A percentile compares a stretch with the other conserved stretches of the same genome.
These are phyloP conservation scores for Euura lappo DNA, from an alignment of 1,140 invertebrate species.

Conservation along the genomic window DNA sequence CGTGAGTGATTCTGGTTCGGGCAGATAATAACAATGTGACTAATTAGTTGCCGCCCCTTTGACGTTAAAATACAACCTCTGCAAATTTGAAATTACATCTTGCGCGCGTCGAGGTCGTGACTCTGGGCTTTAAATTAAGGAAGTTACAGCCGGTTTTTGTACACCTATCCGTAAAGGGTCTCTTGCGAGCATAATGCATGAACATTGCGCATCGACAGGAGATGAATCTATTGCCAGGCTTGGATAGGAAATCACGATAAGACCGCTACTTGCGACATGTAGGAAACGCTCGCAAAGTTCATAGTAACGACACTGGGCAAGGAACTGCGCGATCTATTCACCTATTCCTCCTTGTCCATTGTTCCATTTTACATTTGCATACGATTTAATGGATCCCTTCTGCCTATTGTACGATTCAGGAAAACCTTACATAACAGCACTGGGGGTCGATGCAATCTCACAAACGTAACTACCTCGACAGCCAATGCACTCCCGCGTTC, in stretches of 20 bases:
- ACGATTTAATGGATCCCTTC: slow-evolving; percentile 47
- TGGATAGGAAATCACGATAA: neutral
- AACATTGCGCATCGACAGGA: neutral
- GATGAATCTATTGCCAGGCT: neutral
- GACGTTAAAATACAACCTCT: neutral
- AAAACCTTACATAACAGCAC: slow-evolving; percentile 43
- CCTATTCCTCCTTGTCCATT: slow-evolving; percentile 31
- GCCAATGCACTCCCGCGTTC: neutral
- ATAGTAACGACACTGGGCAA: neutral
- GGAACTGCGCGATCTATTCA: slow-evolving; percentile 9
- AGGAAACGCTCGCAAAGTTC: slow-evolving; percentile 34
- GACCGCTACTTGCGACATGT: slow-evolving; percentile 23
- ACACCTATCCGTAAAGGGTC: no score
- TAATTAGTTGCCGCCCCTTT: neutral
- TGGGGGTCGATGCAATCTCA: slow-evolving; percentile 39
- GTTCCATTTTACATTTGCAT: slow-evolving; percentile 44
- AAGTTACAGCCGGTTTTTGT: no score
- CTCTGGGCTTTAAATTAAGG: no score
- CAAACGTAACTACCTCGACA: slow-evolving; percentile 36
- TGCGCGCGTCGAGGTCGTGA: no score
- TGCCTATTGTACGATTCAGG: slow-evolving; percentile 33
- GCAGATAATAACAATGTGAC: neutral
- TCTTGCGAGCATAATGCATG: no score
- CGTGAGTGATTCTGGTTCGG: neutral
- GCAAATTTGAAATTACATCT: neutral